Conservation (phyloP, 2,113 vertebrate species). For the Mormoops blainvillei region DNA sequence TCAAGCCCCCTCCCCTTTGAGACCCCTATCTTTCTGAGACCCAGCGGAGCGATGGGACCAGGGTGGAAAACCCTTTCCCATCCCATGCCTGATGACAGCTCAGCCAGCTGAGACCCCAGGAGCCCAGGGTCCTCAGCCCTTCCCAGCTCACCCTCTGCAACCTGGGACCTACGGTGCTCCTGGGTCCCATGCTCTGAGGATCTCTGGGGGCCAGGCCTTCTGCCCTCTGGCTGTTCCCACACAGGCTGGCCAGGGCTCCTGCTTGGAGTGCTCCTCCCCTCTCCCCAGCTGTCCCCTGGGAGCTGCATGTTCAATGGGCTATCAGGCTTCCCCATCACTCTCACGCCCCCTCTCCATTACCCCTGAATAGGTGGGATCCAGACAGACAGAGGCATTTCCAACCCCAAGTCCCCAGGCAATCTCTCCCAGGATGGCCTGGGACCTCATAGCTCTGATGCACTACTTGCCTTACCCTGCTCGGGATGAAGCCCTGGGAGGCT, state of each 20-base stretch:
- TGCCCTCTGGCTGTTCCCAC: slow-evolving; percentile 68
- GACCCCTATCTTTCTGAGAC: slow-evolving; percentile 40
- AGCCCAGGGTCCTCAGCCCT: not conserved
- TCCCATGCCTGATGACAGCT: slow-evolving; percentile 10
- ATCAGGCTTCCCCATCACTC: slow-evolving; percentile 71
- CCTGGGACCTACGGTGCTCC: slow-evolving; percentile 47
- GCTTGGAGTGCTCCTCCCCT: slow-evolving; percentile 17
- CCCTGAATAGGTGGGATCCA: slow-evolving; percentile 66
- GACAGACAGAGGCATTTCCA: slow-evolving; percentile 70
- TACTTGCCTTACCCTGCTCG: slow-evolving; percentile 3
- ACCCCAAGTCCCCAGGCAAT: slow-evolving; percentile 57
- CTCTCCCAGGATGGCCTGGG: slow-evolving; percentile 10
- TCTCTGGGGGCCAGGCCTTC: slow-evolving; percentile 45
- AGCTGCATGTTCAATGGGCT: slow-evolving; percentile 43
- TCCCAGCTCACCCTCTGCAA: slow-evolving; percentile 13
- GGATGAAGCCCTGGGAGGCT: not conserved
- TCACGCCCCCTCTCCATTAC: slow-evolving; percentile 45
- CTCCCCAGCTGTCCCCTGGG: slow-evolving; percentile 14
- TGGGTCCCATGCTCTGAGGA: slow-evolving; percentile 56
- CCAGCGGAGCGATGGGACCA: not conserved
- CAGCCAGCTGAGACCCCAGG: slow-evolving; percentile 55
- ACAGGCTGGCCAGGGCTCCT: not conserved
- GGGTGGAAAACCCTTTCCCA: slow-evolving; percentile 59
- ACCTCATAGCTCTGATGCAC: not conserved
- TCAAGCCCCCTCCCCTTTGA: not conserved